Conservation (phyloP, 2,888 invertebrate species). For the Diaprepes abbreviatus region DNA sequence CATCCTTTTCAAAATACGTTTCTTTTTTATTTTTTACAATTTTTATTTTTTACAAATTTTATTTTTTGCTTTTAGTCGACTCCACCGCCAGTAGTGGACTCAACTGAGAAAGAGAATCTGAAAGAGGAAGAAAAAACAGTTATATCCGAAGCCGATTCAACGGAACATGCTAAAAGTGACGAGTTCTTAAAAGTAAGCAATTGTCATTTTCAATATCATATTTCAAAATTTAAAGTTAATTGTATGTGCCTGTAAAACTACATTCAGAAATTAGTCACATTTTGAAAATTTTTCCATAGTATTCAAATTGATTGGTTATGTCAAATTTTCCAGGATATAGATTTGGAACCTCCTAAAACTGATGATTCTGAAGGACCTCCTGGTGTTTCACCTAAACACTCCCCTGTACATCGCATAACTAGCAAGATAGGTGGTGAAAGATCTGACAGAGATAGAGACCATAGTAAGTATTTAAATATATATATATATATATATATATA, state of each 20-base stretch:
- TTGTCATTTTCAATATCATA: too few relatives aligned
- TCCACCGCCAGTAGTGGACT: conserved; percentile 49
- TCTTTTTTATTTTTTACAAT: too few relatives aligned
- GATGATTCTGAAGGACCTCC: conserved; percentile 61
- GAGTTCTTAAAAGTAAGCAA: conserved; percentile 49
- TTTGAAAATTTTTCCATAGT: too few relatives aligned
- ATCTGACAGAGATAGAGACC: conserved; percentile 14
- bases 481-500: too few relatives aligned
- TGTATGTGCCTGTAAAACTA: too few relatives aligned
- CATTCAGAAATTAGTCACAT: too few relatives aligned
- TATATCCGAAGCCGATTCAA: conserved; percentile 67
- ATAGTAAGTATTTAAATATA: too few relatives aligned
- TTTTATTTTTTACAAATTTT: too few relatives aligned
- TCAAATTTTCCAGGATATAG: conserved; percentile 31
- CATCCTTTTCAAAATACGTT: too few relatives aligned
- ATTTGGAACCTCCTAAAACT: conserved; percentile 23
- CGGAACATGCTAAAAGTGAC: conserved; percentile 61
- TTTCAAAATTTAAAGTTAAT: too few relatives aligned
- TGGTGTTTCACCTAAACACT: conserved; percentile 62
- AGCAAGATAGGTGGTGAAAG: conserved; percentile 46
- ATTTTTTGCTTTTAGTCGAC: conserved; percentile 41
- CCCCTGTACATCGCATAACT: conserved; percentile 57
- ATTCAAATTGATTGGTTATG: too few relatives aligned
- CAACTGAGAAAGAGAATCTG: conserved; percentile 53
- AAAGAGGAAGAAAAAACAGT: conserved; percentile 62